Conservation (phyloP, 2,113 vertebrate genomes). For the Podilymbus podiceps region DNA sequence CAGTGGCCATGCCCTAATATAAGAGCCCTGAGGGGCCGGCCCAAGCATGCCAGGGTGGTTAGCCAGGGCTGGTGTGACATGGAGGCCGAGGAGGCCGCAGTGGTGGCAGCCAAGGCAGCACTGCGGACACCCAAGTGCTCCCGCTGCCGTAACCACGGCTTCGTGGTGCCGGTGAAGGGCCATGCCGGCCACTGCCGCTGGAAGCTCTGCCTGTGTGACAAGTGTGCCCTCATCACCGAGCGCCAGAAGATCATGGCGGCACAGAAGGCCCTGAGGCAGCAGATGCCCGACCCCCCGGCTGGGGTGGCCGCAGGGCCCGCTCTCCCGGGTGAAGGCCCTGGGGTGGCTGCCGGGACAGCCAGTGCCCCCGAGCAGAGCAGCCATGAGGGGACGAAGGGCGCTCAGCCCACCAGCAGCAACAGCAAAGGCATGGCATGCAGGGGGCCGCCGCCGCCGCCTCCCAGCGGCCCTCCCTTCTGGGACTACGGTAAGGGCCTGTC, state of each 20-base stretch:
- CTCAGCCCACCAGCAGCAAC: not conserved
- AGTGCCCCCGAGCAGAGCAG: not conserved
- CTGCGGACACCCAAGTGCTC: constrained; percentile 80
- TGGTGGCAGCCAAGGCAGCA: not conserved
- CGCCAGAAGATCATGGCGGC: constrained; percentile 81
- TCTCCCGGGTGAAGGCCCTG: not conserved
- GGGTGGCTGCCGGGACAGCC: accelerated
- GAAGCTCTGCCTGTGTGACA: constrained; percentile 80
- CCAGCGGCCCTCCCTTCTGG: constrained; percentile 2
- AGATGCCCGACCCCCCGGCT: not conserved
- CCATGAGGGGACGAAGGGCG: not conserved
- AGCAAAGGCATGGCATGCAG: not conserved
- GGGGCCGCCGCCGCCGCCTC: not conserved
- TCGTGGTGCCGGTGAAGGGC: constrained; percentile 80
- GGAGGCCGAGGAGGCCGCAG: not conserved
- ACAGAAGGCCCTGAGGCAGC: constrained; percentile 73
- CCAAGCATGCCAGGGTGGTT: too few relatives aligned
- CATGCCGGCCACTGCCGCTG: constrained; percentile 80
- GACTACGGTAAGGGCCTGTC: constrained; percentile 51
- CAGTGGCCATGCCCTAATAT: not conserved
- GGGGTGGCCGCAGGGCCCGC: not conserved
- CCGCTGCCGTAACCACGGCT: constrained; percentile 84
- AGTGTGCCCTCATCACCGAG: constrained; percentile 80
- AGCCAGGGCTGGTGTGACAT: accelerated
- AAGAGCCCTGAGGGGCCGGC: not conserved